Percentiles rank a stretch among this genome's conserved stretches.
phyloP scores from a whole-genome alignment of 2,797 vertebrate genomes.

The Rousettus madagascariensis region DNA sequence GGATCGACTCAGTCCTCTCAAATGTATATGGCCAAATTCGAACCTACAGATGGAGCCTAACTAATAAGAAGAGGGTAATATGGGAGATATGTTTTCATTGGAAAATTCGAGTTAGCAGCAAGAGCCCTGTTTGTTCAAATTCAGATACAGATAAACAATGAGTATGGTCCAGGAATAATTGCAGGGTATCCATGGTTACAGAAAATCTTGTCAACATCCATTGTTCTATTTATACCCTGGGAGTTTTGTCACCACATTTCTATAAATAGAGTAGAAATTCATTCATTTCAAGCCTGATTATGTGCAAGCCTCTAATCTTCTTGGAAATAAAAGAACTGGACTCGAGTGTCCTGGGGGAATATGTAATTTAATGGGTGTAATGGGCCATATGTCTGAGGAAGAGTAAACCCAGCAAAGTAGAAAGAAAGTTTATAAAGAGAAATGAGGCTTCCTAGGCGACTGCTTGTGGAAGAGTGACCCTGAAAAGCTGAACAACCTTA shows the following conservation, averaged over 20 bases:
- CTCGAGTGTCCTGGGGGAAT: neutral
- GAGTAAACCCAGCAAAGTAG: constrained; percentile 18
- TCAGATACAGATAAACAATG: constrained; percentile 63
- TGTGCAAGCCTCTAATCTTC: constrained; percentile 26
- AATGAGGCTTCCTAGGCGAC: neutral
- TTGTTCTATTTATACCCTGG: constrained; percentile 66
- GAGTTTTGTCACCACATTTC: constrained; percentile 50
- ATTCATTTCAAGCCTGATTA: constrained; percentile 58
- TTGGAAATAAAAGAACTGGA: constrained; percentile 42
- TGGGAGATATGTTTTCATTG: constrained; percentile 34
- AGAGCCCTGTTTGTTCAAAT: constrained; percentile 59
- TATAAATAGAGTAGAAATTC: constrained; percentile 69
- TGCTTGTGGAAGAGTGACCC: neutral
- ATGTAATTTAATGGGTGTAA: neutral
- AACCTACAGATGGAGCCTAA: constrained; percentile 46
- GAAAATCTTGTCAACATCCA: constrained; percentile 58
- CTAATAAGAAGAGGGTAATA: constrained; percentile 37
- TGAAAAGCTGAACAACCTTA: constrained; percentile 28
- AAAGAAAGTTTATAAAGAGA: neutral
- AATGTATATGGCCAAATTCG: constrained; percentile 33
- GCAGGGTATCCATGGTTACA: constrained; percentile 65
- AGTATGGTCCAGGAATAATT: constrained; percentile 67
- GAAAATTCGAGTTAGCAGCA: constrained; percentile 57
- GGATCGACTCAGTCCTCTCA: constrained; percentile 6
- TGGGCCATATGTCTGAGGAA: constrained; percentile 12